These are phyloP conservation scores for Ephestia elutella DNA, from an alignment of 1,140 invertebrate genomes.

Conservation along the genomic window DNA sequence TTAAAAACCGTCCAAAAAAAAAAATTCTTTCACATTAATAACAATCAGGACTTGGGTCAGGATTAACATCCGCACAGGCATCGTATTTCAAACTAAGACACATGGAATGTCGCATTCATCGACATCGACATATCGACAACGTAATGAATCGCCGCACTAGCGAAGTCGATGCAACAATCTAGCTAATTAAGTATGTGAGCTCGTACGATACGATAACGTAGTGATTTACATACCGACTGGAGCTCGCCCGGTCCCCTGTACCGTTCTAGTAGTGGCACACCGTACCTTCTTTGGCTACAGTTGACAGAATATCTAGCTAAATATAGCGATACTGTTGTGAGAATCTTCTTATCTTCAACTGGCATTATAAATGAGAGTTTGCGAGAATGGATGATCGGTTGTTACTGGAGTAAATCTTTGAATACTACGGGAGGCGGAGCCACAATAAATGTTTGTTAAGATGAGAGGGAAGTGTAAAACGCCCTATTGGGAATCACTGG, in stretches of 20 bases:
- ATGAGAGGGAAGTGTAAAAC: no score
- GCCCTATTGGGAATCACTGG: no score
- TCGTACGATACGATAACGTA: slow-evolving; percentile 62
- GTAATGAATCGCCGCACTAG: slow-evolving; percentile 16
- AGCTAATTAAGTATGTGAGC: slow-evolving; percentile 71
- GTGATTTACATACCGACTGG: slow-evolving; percentile 65
- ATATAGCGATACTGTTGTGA: neutral
- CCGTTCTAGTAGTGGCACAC: slow-evolving; percentile 7
- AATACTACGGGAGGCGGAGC: no score
- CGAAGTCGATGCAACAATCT: slow-evolving; percentile 52
- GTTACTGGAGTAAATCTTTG: no score
- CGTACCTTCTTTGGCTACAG: slow-evolving; percentile 12
- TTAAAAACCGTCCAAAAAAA: no score
- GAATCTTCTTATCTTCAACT: no score
- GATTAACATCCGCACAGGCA: neutral
- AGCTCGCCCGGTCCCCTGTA: slow-evolving; percentile 42
- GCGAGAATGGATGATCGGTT: no score
- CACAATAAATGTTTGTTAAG: no score
- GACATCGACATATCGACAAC: slow-evolving; percentile 15
- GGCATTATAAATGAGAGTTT: no score
- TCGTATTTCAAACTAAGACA: neutral
- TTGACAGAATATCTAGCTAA: slow-evolving; percentile 7
- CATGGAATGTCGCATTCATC: slow-evolving; percentile 23
- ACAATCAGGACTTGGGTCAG: neutral
- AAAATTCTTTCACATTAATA: neutral